Conservation (phyloP, 2,888 invertebrate species). For the Ditylenchus weischeri region DNA sequence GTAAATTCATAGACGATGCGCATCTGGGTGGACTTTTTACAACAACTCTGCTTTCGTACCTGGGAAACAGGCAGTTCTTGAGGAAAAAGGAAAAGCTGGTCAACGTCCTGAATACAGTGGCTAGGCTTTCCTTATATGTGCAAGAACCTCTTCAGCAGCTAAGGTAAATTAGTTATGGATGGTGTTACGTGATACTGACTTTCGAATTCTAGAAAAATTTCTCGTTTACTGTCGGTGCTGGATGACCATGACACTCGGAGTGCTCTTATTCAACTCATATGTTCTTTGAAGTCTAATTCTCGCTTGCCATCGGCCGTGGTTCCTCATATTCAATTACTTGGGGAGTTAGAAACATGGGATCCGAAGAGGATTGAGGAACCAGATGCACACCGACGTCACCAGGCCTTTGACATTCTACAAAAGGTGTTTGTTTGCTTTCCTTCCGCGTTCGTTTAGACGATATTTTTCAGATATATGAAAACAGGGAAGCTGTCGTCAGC, state of each 20-base stretch:
- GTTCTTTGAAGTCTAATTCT: slow-evolving; percentile 29
- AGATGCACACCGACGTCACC: slow-evolving; percentile 77
- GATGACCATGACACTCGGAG: slow-evolving; percentile 39
- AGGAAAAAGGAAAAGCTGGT: slow-evolving; percentile 16
- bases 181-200: not conserved
- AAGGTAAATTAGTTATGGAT: not conserved
- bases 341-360: slow-evolving; percentile 80
- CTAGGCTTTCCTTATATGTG: slow-evolving; percentile 14
- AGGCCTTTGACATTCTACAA: slow-evolving; percentile 66
- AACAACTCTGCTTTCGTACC: slow-evolving; percentile 33
- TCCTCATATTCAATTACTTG: slow-evolving; percentile 22
- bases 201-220: slow-evolving; percentile 33
- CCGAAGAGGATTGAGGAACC: slow-evolving; percentile 86
- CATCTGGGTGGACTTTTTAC: slow-evolving; percentile 42
- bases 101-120: slow-evolving; percentile 15
- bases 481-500: slow-evolving; percentile 39
- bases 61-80: slow-evolving; percentile 4
- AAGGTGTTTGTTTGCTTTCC: not conserved
- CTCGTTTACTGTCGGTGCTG: slow-evolving; percentile 39
- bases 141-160: slow-evolving; percentile 15
- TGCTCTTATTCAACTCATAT: slow-evolving; percentile 37
- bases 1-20: slow-evolving; percentile 36
- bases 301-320: not conserved
- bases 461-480: not conserved
- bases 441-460: not conserved